A percentile compares a stretch with the other conserved stretches of the same genome.
Conservation (phyloP, 2,888 invertebrate genomes). For the Dioctria rufipes region DNA sequence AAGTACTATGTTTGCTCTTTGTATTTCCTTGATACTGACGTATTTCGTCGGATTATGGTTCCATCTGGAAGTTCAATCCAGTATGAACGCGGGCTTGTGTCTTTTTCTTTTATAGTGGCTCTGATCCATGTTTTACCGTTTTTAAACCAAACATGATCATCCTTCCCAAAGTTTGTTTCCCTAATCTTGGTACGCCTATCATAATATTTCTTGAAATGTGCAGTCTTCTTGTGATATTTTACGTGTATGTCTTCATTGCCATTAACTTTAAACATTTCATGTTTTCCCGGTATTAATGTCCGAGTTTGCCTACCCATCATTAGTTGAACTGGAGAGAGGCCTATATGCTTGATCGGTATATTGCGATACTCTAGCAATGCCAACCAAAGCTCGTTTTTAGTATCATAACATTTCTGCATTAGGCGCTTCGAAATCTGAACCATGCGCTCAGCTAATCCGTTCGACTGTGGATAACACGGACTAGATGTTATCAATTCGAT, state of each 20-base stretch:
- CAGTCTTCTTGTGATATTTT: not conserved
- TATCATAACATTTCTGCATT: constrained; percentile 58
- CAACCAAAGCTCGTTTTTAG: constrained; percentile 40
- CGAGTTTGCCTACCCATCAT: constrained; percentile 57
- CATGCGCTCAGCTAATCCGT: constrained; percentile 62
- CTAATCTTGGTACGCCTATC: not conserved
- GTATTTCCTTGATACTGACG: constrained; percentile 1
- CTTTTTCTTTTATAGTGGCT: no score
- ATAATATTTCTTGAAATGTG: constrained; percentile 7
- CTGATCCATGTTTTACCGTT: not conserved
- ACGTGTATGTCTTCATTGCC: not conserved
- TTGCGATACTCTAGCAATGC: constrained; percentile 58
- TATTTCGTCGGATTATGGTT: not conserved
- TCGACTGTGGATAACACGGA: constrained; percentile 61
- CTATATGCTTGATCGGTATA: constrained; percentile 56
- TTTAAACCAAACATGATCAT: constrained; percentile 6
- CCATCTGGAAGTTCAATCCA: not conserved
- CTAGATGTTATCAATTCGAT: constrained; percentile 59
- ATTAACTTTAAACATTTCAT: not conserved
- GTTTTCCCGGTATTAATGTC: constrained; percentile 54
- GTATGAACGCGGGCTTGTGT: no score
- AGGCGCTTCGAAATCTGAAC: constrained; percentile 59
- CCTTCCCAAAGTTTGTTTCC: not conserved
- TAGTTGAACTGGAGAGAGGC: constrained; percentile 58
- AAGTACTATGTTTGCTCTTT: no score